These are phyloP conservation scores for Epizoanthus rinbou DNA, from an alignment of 92 coral and sea anemone genomes.

Conservation along the genomic window DNA sequence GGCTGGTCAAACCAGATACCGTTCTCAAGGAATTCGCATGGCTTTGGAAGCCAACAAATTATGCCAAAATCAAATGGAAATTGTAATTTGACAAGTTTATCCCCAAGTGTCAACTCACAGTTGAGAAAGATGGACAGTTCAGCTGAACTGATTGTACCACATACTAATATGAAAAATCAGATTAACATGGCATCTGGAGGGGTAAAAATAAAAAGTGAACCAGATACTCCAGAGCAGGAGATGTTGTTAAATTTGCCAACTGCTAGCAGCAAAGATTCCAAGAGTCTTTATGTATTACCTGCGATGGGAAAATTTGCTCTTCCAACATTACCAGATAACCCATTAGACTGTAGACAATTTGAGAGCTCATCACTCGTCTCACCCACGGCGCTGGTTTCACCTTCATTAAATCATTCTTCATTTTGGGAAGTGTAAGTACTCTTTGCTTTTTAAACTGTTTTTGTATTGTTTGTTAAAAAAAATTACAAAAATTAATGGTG, in stretches of 20 bases:
- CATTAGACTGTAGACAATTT: slow-evolving; percentile 72
- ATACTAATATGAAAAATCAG: neutral
- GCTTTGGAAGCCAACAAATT: slow-evolving; percentile 31
- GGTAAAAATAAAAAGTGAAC: slow-evolving; percentile 1
- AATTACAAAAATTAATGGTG: too few species aligned
- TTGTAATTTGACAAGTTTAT: slow-evolving; percentile 19
- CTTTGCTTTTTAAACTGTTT: too few species aligned
- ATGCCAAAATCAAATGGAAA: neutral
- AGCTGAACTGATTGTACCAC: neutral
- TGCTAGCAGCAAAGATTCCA: slow-evolving; percentile 36
- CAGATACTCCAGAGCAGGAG: slow-evolving; percentile 8
- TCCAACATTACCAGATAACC: slow-evolving; percentile 70
- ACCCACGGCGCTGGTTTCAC: neutral
- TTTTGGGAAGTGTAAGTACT: slow-evolving; percentile 67
- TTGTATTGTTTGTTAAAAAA: too few species aligned
- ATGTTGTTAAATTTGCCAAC: slow-evolving; percentile 22
- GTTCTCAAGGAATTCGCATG: slow-evolving; percentile 15
- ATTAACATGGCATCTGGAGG: neutral
- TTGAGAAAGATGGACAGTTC: neutral
- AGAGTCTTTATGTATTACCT: slow-evolving; percentile 63
- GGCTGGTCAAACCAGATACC: slow-evolving; percentile 52
- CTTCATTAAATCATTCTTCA: slow-evolving; percentile 31
- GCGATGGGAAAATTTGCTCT: slow-evolving; percentile 49
- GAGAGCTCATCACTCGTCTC: slow-evolving; percentile 9
- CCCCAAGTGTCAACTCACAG: slow-evolving; percentile 3